Conservation (phyloP, 2,797 vertebrate species). For the Psittacula echo region DNA sequence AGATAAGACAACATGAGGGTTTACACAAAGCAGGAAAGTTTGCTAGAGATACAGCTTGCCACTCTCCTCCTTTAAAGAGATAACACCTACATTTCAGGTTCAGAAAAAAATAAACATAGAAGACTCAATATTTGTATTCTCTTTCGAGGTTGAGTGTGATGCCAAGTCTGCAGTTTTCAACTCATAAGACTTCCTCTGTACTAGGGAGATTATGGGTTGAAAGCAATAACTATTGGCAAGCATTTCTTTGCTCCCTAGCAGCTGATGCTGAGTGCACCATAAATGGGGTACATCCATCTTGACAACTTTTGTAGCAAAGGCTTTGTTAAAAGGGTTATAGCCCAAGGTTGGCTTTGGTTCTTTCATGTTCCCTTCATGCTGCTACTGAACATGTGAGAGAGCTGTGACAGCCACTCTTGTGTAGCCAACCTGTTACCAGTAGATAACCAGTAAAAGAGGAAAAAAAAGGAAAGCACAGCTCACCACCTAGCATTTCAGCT, state of each 20-base stretch:
- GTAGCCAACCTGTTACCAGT: background rate
- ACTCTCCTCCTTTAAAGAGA: conserved; percentile 4
- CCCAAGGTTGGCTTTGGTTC: background rate
- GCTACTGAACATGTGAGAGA: background rate
- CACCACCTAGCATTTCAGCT: background rate
- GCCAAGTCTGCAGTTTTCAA: background rate
- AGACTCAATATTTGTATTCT: background rate
- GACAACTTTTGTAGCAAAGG: background rate
- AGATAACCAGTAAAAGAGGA: background rate
- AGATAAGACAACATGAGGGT: conserved; percentile 21
- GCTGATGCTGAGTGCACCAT: background rate
- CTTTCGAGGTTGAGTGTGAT: background rate
- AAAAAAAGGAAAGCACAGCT: background rate
- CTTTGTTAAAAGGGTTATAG: background rate
- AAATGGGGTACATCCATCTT: background rate
- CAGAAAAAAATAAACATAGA: background rate
- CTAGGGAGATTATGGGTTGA: background rate
- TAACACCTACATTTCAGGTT: background rate
- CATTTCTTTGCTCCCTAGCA: background rate
- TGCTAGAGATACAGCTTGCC: background rate
- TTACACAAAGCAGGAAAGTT: background rate
- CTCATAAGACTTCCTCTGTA: background rate
- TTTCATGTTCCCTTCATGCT: background rate
- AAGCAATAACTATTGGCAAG: background rate
- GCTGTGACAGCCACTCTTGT: background rate